These are phyloP conservation scores for Zelostemma sp. DNA, from an alignment of 1,140 invertebrate genomes.

Conservation along the genomic window DNA sequence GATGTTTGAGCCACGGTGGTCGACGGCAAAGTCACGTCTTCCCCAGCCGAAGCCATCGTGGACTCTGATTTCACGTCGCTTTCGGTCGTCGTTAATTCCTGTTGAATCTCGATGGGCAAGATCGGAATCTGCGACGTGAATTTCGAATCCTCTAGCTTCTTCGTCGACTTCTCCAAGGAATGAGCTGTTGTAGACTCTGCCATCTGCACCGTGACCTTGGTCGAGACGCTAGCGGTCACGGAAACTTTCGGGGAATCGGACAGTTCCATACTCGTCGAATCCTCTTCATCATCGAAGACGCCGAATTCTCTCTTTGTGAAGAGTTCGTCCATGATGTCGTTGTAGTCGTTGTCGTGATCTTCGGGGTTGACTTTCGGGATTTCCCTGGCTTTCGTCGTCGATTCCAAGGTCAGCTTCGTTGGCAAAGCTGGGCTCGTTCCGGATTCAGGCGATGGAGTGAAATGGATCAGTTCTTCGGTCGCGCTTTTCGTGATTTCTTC, in stretches of 20 bases:
- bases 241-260: constrained; percentile 16
- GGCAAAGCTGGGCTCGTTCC: constrained; percentile 10
- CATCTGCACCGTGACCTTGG: background rate
- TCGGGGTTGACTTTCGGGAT: constrained; percentile 45
- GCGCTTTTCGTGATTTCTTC: constrained; percentile 17
- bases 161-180: background rate
- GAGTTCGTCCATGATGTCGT: constrained; percentile 62
- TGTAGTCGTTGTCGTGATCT: constrained; percentile 66
- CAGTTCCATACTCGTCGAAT: constrained; percentile 18
- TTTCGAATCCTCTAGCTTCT: constrained; percentile 56
- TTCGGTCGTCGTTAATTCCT: constrained; percentile 59
- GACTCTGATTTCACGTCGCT: constrained; percentile 21
- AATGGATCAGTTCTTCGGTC: background rate
- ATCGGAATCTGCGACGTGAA: constrained; percentile 63
- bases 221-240: background rate
- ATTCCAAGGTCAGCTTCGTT: constrained; percentile 10
- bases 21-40: constrained; percentile 45
- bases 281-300: constrained; percentile 32
- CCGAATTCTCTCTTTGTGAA: constrained; percentile 41
- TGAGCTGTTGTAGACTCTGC: constrained; percentile 15
- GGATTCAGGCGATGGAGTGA: background rate
- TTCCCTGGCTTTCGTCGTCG: background rate
- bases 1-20: constrained; percentile 43
- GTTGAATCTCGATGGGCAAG: constrained; percentile 63
- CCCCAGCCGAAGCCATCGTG: constrained; percentile 27